phyloP scores from a whole-genome alignment of 2,888 invertebrate genomes.

The Halictus ligatus region DNA sequence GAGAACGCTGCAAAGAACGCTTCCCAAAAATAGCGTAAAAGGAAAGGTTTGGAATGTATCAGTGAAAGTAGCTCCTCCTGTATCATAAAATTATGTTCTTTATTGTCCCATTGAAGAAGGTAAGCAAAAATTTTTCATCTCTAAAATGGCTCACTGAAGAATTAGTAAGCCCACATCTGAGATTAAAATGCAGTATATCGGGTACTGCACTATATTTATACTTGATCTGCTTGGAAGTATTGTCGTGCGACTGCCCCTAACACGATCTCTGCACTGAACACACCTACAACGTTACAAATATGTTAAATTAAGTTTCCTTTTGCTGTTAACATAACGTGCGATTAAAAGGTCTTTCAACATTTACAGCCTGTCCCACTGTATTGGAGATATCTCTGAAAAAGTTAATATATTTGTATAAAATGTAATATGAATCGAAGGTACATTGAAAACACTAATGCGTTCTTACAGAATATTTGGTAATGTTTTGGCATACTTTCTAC shows the following conservation, averaged over 20 bases:
- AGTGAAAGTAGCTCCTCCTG: slow-evolving; percentile 58
- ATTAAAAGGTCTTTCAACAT: neutral
- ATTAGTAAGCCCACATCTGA: slow-evolving; percentile 54
- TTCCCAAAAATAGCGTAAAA: slow-evolving; percentile 38
- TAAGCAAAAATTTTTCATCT: slow-evolving; percentile 73
- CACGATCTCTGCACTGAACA: slow-evolving; percentile 83
- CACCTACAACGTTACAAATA: slow-evolving; percentile 73
- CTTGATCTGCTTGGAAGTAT: slow-evolving; percentile 80
- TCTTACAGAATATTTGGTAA: too few relatives aligned
- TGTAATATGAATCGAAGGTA: neutral
- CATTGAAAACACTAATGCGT: too few relatives aligned
- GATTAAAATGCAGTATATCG: slow-evolving; percentile 59
- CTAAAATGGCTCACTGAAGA: slow-evolving; percentile 70
- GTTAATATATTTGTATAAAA: neutral
- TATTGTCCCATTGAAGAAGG: slow-evolving; percentile 80
- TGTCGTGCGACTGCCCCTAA: slow-evolving; percentile 81
- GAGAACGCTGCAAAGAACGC: slow-evolving; percentile 34
- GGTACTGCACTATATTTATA: slow-evolving; percentile 57
- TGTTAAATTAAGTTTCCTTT: neutral
- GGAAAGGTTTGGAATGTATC: slow-evolving; percentile 62
- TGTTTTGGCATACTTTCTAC: too few relatives aligned
- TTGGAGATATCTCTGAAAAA: neutral
- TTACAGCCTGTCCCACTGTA: neutral
- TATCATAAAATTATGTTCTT: slow-evolving; percentile 75
- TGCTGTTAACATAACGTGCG: neutral